Evolutionary conservation across 2,888 invertebrate genomes (phyloP).

Genomic region (Fabriciana adippe): DNA sequence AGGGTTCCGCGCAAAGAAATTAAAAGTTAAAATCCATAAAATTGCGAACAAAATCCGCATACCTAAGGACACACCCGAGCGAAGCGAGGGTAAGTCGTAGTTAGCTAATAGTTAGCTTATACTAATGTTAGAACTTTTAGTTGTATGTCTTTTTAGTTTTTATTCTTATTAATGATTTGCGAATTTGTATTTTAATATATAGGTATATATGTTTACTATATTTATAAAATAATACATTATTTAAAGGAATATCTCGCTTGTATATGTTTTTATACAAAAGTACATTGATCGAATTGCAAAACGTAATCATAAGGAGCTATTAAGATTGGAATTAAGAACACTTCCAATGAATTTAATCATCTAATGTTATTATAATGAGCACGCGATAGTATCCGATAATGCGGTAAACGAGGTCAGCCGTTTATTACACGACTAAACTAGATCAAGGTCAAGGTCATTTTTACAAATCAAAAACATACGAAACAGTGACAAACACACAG

Average conservation of each 20-base stretch:
- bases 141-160: no score
- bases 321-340: constrained; percentile 44
- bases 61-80: no score
- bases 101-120: no score
- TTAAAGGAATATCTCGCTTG: not conserved
- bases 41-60: no score
- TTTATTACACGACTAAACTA: constrained; percentile 77
- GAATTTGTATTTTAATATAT: no score
- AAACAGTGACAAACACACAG: constrained; percentile 67
- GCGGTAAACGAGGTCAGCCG: constrained; percentile 77
- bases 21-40: no score
- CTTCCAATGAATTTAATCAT: constrained; percentile 50
- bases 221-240: not conserved
- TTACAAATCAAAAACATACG: constrained; percentile 78
- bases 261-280: constrained; percentile 5
- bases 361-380: constrained; percentile 69
- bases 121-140: no score
- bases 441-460: constrained; percentile 83
- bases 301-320: constrained; percentile 26
- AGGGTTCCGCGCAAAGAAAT: no score
- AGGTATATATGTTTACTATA: no score
- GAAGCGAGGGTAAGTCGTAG: no score
- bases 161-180: no score
- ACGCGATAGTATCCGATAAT: constrained; percentile 73
- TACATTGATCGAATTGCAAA: constrained; percentile 11